A percentile compares a stretch with the other conserved stretches of the same genome.
Conservation (phyloP, 2,797 vertebrate species). For the Holocentrus rufus region DNA sequence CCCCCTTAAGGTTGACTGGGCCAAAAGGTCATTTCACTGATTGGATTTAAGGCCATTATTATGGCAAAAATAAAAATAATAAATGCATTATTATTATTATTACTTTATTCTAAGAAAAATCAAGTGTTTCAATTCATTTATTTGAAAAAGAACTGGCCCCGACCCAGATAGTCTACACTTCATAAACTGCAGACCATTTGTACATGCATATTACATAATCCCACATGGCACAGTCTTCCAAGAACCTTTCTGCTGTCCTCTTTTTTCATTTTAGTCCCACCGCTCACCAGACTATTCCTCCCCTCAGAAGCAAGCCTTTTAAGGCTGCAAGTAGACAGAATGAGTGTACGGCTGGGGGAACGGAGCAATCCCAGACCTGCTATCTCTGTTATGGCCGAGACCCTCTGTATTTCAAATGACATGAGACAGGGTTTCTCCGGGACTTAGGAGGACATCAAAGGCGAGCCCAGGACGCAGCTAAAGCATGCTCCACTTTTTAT, state of each 20-base stretch:
- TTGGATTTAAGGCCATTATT: no score
- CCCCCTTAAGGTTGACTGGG: no score
- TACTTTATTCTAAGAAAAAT: neutral
- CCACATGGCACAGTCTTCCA: conserved; percentile 38
- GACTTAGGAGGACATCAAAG: conserved; percentile 74
- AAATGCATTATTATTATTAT: no score
- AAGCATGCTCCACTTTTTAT: conserved; percentile 63
- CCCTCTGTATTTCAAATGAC: conserved; percentile 67
- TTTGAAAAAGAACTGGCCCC: conserved; percentile 14
- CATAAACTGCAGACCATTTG: conserved; percentile 24
- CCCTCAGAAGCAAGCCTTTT: conserved; percentile 61
- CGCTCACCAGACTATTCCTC: conserved; percentile 44
- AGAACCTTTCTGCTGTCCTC: conserved; percentile 49
- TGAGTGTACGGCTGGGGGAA: conserved; percentile 45
- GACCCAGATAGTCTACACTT: conserved; percentile 3
- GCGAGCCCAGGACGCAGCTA: conserved; percentile 52
- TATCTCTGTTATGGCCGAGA: conserved; percentile 51
- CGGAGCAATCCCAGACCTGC: conserved; percentile 67
- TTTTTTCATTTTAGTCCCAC: conserved; percentile 52
- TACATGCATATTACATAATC: conserved; percentile 51
- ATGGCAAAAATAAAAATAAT: no score
- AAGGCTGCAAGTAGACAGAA: conserved; percentile 65
- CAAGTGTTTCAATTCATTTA: conserved; percentile 7
- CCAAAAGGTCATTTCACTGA: no score
- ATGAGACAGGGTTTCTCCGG: conserved; percentile 68